Evolutionary conservation across 2,113 vertebrate species (phyloP), one percentile per base, ranked within the genome.

Genomic region (Accipiter cooperii): DNA sequence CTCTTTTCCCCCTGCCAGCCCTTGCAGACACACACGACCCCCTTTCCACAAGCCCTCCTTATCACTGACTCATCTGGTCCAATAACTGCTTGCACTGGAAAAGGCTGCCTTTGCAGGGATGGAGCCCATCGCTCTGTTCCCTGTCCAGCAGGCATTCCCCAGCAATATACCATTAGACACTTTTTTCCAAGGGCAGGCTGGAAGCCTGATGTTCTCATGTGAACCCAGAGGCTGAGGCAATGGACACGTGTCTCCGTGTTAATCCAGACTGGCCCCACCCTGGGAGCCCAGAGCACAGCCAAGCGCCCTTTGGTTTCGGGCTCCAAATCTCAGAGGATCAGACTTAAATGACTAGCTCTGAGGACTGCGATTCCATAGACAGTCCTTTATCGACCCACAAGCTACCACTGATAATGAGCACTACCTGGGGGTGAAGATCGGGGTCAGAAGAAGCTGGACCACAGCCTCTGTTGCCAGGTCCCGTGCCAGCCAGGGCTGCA

Each of bases 221-320:
- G 87, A 78, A 60, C 94, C 54, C 73, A 75, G 55, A 69, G 73
- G 76, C 87, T 97, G 86, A 96, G 91, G 93, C 86, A 84, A 94
- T 11, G 52, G 64, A 85, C 80, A 85, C 3, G 7, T 80, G 93
- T 57, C 63, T 85, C 47, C 10, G 8, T 24, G 58, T 63, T 89
- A 89, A 89, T 84, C 54, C 68, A 65, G 86, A 74, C 25, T 24
- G 28, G 87, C 77, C 47, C 73, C 87, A 92, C 86, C 75, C 80
- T 28, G 28, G 58, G 46, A 92, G 40, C 63, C 69, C 79, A 65
- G 42, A 70, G 77, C 63, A 22, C 68, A 77, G 80, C 83, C 83
- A 77, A 83, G 87, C 1, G 0, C 77, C 76, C 86, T 54, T 91
- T 1, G 0, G 44, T 69, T 89, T 84, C 73, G 58, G 64, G 55